These are phyloP conservation scores for Drosophila simulans DNA, from an alignment of 1,140 invertebrate species.

Conservation along the genomic window DNA sequence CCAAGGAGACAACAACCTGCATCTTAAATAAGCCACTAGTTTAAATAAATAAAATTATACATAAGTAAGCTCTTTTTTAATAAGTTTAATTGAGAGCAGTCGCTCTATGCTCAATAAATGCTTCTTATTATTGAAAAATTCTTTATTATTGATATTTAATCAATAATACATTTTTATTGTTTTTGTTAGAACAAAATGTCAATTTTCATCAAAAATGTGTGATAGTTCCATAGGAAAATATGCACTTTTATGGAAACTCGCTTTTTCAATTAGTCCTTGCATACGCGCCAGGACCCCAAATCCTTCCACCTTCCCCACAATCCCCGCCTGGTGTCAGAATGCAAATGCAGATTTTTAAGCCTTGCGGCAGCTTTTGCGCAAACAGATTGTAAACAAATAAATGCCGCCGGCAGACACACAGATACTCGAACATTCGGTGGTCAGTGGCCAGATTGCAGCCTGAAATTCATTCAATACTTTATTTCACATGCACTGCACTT, in stretches of 20 bases:
- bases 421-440: conserved; percentile 38
- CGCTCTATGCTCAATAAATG: too few species aligned
- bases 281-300: neutral
- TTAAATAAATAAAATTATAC: too few species aligned
- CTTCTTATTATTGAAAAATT: too few species aligned
- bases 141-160: neutral
- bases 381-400: conserved; percentile 82
- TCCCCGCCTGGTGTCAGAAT: conserved; percentile 35
- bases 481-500: conserved; percentile 20
- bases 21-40: too few species aligned
- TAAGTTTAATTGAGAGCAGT: too few species aligned
- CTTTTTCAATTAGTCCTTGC: conserved; percentile 68
- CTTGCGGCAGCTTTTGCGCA: conserved; percentile 66
- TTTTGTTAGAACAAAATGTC: conserved; percentile 5
- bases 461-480: conserved; percentile 30
- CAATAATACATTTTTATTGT: neutral
- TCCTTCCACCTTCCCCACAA: neutral
- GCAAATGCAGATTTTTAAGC: conserved; percentile 77
- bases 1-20: too few species aligned
- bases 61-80: too few species aligned
- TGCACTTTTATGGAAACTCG: conserved; percentile 42
- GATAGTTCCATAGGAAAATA: conserved; percentile 3
- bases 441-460: conserved; percentile 45
- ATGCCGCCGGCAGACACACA: conserved; percentile 60
- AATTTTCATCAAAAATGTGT: conserved; percentile 42